Evolutionary conservation across 2,797 vertebrate species (phyloP), one percentile per base, ranked within the genome.

Genomic region (Euthynnus affinis): DNA sequence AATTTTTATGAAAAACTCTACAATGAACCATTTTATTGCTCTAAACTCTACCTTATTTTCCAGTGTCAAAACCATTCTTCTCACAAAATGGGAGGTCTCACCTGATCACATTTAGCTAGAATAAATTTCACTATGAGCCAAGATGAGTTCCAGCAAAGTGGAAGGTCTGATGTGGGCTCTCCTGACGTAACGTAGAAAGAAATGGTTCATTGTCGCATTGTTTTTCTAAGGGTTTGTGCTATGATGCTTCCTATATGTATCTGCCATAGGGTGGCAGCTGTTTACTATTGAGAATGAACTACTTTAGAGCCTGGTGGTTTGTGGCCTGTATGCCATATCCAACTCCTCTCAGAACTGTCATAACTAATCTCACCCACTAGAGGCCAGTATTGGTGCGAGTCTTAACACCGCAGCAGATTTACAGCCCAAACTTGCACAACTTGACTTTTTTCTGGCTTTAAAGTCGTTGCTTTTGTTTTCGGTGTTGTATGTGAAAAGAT

Each of bases 321-420:
- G 7, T 70, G 66, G 64, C 22, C n/a, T 80, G 32, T 67, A 58
- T 37, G 65, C 37, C 61, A 71, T 62, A 79, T 60, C 23, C 18
- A 71, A 67, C 53, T 56, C 23, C 44, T 66, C 49, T 66, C 67
- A 58, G 37, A 81, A 59, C 78, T 88, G 84, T 88, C 77, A 85
- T 87, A 60, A 80, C 51, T 69, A 25, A 80, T 34, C 17, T 78
- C 34, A 32, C 52, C 80, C 89, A 88, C 83, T 87, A 86, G 88
- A 89, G 83, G 89, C 27, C 88, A 88, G 89, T 90, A 66, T 78
- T 85, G 69, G 64, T 83, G 52, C 61, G 22, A 61, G 27, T 76
- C 25, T 46, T 22, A 23, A 64, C 20, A 52, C 18, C 0, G 2
- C 15, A 67, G 74, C 58, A 68, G 7, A 20, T 64, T 61, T 44